Evolutionary conservation across 1,140 invertebrate genomes (phyloP).

Genomic region (Galleria mellonella): DNA sequence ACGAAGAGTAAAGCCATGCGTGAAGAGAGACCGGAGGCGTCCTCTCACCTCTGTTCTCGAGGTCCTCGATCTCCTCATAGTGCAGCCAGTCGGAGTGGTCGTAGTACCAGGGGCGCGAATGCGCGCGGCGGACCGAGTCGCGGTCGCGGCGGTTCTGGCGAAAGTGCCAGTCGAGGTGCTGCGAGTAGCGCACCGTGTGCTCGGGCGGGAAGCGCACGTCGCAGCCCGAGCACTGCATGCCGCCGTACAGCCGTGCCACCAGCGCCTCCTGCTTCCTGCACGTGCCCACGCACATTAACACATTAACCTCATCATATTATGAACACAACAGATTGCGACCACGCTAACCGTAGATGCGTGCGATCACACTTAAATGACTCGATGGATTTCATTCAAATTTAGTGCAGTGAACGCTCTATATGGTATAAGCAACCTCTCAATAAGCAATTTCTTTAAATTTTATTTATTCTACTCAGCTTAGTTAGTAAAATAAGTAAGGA

Average conservation of each 20-base stretch:
- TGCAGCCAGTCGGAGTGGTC: slow-evolving; percentile 93
- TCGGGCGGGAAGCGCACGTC: slow-evolving; percentile 92
- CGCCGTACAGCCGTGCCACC: slow-evolving; percentile 83
- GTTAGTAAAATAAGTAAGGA: too few species aligned
- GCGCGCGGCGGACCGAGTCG: slow-evolving; percentile 87
- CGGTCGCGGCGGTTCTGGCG: slow-evolving; percentile 92
- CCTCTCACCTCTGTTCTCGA: slow-evolving; percentile 92
- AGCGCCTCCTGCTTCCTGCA: slow-evolving; percentile 80
- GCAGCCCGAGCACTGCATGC: slow-evolving; percentile 96
- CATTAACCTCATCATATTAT: too few species aligned
- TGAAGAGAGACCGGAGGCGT: too few species aligned
- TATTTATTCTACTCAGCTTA: too few species aligned
- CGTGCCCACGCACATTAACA: neutral
- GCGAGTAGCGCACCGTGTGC: slow-evolving; percentile 90
- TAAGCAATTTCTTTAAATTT: too few species aligned
- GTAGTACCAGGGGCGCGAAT: slow-evolving; percentile 92
- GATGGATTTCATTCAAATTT: too few species aligned
- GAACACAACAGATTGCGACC: too few species aligned
- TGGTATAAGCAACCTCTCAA: too few species aligned
- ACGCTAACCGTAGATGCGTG: too few species aligned
- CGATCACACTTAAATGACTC: too few species aligned
- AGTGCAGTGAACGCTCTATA: too few species aligned
- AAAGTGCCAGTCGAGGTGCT: slow-evolving; percentile 98
- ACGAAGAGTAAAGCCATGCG: too few species aligned
- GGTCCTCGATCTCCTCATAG: slow-evolving; percentile 95